These are phyloP conservation scores for Pedetes capensis DNA, from an alignment of 2,113 vertebrate genomes.

Conservation along the genomic window DNA sequence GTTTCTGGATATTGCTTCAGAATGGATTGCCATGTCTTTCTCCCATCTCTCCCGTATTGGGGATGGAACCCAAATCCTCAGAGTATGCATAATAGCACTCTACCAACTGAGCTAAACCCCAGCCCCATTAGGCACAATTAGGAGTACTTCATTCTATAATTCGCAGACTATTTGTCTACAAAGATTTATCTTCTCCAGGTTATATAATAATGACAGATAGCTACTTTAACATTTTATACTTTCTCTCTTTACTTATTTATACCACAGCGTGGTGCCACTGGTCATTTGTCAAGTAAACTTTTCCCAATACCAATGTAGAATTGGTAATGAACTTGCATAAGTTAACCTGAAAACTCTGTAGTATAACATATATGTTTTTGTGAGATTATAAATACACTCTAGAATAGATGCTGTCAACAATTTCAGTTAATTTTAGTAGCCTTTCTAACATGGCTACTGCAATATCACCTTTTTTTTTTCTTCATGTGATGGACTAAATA, in stretches of 20 bases:
- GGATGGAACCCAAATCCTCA: too few relatives aligned
- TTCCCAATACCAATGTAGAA: background rate
- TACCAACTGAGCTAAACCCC: too few relatives aligned
- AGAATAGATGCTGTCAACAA: background rate
- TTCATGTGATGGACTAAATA: background rate
- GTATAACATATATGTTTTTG: background rate
- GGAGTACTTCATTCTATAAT: background rate
- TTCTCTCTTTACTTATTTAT: slow-evolving; percentile 56
- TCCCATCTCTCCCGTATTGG: too few relatives aligned
- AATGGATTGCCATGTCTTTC: too few relatives aligned
- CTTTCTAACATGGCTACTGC: background rate
- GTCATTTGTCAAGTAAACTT: slow-evolving; percentile 35
- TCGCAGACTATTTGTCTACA: background rate
- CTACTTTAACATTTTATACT: slow-evolving; percentile 29
- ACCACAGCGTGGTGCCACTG: background rate
- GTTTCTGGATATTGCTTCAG: too few relatives aligned
- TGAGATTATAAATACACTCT: background rate
- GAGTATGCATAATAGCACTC: too few relatives aligned
- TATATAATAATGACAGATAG: slow-evolving; percentile 16
- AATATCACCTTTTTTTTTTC: background rate
- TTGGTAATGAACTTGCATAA: background rate
- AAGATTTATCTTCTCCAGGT: background rate
- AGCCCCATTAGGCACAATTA: background rate
- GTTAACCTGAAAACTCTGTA: background rate
- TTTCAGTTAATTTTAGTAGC: background rate